Conservation (phyloP, 1,140 invertebrate species). For the honey bee (Apis mellifera) region DNA sequence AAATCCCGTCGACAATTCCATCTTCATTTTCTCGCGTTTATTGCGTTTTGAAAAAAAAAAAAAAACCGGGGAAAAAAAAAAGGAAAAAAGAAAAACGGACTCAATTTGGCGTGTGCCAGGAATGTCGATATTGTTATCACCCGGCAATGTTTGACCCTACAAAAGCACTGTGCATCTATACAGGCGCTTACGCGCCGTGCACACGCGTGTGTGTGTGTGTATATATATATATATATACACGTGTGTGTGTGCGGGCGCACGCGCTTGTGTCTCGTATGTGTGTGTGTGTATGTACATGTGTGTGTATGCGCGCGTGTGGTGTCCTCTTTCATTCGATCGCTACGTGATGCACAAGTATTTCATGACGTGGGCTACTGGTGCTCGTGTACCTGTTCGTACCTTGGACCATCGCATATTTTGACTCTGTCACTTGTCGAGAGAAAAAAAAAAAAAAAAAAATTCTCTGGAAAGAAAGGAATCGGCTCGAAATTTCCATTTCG, state of each 20-base stretch:
- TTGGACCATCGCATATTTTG: not conserved
- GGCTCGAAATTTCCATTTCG: not conserved
- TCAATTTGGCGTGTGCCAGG: slow-evolving; percentile 32
- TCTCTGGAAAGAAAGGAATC: not conserved
- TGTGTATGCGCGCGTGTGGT: slow-evolving; percentile 5
- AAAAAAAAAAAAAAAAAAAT: too few species aligned
- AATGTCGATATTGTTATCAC: slow-evolving; percentile 44
- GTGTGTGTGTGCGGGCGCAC: not conserved
- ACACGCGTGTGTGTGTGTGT: slow-evolving; percentile 23
- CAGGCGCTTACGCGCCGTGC: slow-evolving; percentile 16
- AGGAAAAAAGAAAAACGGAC: slow-evolving; percentile 24
- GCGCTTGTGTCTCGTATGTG: not conserved
- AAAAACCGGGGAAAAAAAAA: not conserved
- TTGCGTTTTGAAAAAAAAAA: slow-evolving; percentile 18
- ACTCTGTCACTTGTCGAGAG: not conserved
- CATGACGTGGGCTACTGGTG: slow-evolving; percentile 30
- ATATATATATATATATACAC: slow-evolving; percentile 17
- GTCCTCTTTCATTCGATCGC: slow-evolving; percentile 28
- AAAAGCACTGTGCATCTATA: slow-evolving; percentile 54
- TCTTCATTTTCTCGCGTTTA: not conserved
- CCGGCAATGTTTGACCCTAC: slow-evolving; percentile 34
- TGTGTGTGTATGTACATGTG: slow-evolving; percentile 6
- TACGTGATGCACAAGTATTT: slow-evolving; percentile 26
- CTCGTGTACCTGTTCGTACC: slow-evolving; percentile 17
- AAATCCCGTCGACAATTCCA: not conserved